Conservation (phyloP, 2,113 vertebrate species). For the Aix galericulata region DNA sequence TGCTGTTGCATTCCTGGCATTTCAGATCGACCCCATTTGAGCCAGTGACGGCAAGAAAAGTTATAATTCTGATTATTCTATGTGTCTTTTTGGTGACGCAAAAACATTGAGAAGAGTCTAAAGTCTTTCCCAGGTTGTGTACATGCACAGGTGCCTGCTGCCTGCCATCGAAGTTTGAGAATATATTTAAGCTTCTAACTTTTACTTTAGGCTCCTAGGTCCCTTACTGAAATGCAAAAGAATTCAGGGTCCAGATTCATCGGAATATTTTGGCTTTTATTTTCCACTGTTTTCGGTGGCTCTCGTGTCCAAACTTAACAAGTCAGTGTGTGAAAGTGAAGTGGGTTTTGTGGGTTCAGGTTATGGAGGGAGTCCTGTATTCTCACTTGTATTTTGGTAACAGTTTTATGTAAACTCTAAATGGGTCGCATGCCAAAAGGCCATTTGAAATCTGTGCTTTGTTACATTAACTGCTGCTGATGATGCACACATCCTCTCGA, state of each 20-base stretch:
- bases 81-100: neutral
- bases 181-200: neutral
- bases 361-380: neutral
- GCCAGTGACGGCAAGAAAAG: neutral
- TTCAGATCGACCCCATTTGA: neutral
- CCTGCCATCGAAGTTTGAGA: neutral
- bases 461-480: neutral
- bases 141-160: neutral
- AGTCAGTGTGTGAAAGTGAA: neutral
- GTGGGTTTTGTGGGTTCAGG: neutral
- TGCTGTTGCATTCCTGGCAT: neutral
- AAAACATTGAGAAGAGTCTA: neutral
- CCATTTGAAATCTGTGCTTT: neutral
- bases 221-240: neutral
- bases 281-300: neutral
- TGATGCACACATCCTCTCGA: neutral
- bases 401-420: neutral
- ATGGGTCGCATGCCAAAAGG: neutral
- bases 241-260: neutral
- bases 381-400: neutral
- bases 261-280: neutral
- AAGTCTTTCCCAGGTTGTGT: neutral
- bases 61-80: neutral
- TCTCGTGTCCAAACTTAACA: neutral
- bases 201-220: neutral